phyloP scores from a whole-genome alignment of 1,140 invertebrate species.

The Macrosteles quadrilineatus region DNA sequence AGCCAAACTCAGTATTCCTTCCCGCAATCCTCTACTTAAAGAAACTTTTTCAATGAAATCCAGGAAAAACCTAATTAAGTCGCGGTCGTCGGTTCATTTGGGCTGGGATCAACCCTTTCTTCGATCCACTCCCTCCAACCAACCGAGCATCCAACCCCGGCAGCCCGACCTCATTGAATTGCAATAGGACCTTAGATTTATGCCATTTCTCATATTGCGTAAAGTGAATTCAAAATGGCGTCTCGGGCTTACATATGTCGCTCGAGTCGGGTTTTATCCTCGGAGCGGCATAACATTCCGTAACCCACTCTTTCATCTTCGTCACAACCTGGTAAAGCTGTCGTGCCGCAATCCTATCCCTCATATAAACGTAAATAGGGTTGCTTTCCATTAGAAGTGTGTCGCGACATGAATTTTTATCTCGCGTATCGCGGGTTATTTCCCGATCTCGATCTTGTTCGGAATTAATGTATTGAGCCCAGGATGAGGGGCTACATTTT shows the following conservation, averaged over 20 bases:
- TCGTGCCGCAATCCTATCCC: not conserved
- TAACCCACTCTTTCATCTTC: slow-evolving; percentile 24
- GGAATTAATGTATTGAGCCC: too few species aligned
- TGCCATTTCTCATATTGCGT: slow-evolving; percentile 39
- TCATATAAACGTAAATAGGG: slow-evolving; percentile 19
- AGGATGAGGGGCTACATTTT: too few species aligned
- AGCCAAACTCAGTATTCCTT: not conserved
- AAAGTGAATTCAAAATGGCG: slow-evolving; percentile 40
- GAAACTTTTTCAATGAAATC: slow-evolving; percentile 2
- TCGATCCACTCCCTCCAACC: not conserved
- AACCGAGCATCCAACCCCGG: not conserved
- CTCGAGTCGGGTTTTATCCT: not conserved
- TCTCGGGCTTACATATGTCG: slow-evolving; percentile 33
- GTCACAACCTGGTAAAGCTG: not conserved
- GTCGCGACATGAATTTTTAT: slow-evolving; percentile 21
- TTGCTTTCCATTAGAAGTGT: slow-evolving; percentile 14
- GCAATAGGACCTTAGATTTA: slow-evolving; percentile 33
- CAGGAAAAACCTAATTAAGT: slow-evolving; percentile 20
- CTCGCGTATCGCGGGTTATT: not conserved
- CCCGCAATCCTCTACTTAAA: not conserved
- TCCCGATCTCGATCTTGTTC: not conserved
- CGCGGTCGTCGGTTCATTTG: slow-evolving; percentile 7
- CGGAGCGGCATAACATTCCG: not conserved
- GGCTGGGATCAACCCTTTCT: slow-evolving; percentile 16
- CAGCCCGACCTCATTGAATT: slow-evolving; percentile 29